phyloP scores from a whole-genome alignment of 2,888 invertebrate genomes.

The Copidosoma aretas region DNA sequence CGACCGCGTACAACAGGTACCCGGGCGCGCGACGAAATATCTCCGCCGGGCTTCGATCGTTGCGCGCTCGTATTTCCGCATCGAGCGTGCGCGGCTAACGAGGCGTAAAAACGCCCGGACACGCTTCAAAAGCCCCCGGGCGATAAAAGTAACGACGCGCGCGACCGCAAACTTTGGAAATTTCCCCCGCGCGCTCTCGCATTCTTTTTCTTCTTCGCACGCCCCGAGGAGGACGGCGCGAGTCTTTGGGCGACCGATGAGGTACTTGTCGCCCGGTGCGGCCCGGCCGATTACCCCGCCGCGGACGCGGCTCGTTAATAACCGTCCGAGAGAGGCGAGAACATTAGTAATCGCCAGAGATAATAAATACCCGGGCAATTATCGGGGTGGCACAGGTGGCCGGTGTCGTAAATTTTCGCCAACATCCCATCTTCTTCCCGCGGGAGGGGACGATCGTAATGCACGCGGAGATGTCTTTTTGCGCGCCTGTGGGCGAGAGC shows the following conservation, averaged over 20 bases:
- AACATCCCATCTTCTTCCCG: background rate
- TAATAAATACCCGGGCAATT: conserved; percentile 37
- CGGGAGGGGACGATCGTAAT: conserved; percentile 20
- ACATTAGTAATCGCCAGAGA: conserved; percentile 29
- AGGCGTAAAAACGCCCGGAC: no score
- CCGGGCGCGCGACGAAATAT: background rate
- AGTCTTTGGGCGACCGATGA: no score
- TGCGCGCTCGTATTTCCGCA: background rate
- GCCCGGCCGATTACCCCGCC: conserved; percentile 2
- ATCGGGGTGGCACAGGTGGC: conserved; percentile 28
- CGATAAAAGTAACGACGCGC: background rate
- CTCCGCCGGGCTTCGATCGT: background rate
- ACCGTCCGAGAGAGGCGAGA: conserved; percentile 5
- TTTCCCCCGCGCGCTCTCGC: no score
- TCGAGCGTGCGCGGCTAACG: no score
- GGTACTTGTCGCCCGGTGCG: no score
- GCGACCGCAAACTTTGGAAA: background rate
- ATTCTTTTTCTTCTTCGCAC: background rate
- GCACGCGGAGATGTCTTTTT: conserved; percentile 12
- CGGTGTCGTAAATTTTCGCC: conserved; percentile 29
- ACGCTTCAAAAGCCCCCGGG: no score
- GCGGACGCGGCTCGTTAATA: conserved; percentile 15
- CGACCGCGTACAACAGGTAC: no score
- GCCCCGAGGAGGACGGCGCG: no score
- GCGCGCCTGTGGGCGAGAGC: background rate